Base-by-base conservation (phyloP, 2,888 invertebrate species). In the Pyrgus malvae region DNA sequence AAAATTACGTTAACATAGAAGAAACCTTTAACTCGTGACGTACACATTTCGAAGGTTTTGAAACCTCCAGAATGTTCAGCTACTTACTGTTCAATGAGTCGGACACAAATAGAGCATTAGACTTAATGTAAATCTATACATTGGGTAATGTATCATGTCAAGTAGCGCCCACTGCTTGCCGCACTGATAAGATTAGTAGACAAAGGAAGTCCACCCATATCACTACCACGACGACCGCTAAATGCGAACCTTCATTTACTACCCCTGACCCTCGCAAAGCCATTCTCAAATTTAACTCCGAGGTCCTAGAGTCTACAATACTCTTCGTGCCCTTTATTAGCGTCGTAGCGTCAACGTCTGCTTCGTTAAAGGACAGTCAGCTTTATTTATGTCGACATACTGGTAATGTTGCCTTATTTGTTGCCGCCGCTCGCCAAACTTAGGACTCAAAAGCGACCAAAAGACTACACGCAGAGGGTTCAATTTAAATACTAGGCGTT, bases 171-270 rank as follows among this genome's bases (percentile, higher is more conserved):
- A 76, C 74, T 78, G 79, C 78, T 80, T 76, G 81, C 74, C 77
- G 70, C 69, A 65, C 80, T 82, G 89, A 90, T 90, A 88, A 88
- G 86, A 89, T 90, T 89, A 84, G 81, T 75, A 89, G 88, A 89
- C 89, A 89, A 89, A 89, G 89, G 87, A 85, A 88, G 86, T 88
- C 85, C 86, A 85, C 84, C 86, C 86, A 83, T 85, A 88, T 88
- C 87, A 86, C 82, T 83, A 85, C 82, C 82, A 76, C 79, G 75
- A 72, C 73, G 72, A 76, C 83, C 82, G 78, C 88, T 87, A 86
- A 87, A 86, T 80, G 79, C 76, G 76, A 82, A 72, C 85, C 81
- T 85, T 88, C 83, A 83, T 86, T 86, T 83, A 81, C 82, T 79
- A 82, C 81, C 79, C 80, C 68, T 63, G 59, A 42, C 57, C 48